A percentile compares a stretch with the other conserved stretches of the same genome.
Evolutionary conservation across 2,113 vertebrate species (phyloP).

Genomic region (Crypturellus undulatus): DNA sequence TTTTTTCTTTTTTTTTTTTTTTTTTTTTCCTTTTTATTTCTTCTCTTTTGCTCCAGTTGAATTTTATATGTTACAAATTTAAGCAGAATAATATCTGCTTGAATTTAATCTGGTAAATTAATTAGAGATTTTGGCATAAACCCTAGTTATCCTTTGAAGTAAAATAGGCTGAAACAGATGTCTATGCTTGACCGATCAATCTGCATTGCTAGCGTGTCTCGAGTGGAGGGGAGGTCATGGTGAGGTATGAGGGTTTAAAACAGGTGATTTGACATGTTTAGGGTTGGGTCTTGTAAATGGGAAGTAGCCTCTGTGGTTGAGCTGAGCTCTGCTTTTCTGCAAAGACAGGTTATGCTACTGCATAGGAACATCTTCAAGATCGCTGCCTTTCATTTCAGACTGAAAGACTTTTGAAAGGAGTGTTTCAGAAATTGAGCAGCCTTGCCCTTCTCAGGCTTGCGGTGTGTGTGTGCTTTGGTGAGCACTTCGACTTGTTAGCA

Average conservation of each 20-base stretch:
- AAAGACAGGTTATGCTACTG: rapidly evolving
- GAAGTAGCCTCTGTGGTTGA: neutral
- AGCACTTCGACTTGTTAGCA: neutral
- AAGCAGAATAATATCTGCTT: neutral
- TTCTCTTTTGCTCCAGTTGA: neutral
- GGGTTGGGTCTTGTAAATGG: neutral
- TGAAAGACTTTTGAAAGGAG: neutral
- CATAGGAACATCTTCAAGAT: neutral
- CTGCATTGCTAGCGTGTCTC: neutral
- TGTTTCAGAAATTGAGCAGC: neutral
- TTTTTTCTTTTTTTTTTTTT: neutral
- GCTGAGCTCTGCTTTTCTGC: neutral
- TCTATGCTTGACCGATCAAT: neutral
- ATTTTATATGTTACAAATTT: neutral
- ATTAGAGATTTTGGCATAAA: neutral
- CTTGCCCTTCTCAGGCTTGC: neutral
- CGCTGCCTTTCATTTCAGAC: neutral
- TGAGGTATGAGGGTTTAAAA: constrained; percentile 5
- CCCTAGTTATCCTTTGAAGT: neutral
- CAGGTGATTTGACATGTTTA: neutral
- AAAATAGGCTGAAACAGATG: neutral
- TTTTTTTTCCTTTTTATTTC: neutral
- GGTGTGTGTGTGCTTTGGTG: neutral
- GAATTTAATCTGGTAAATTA: neutral
- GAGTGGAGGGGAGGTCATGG: neutral